Percentiles rank a stretch among this genome's conserved stretches.
Evolutionary conservation across 2,888 invertebrate genomes (phyloP).

Genomic region (Lathronympha strigana): DNA sequence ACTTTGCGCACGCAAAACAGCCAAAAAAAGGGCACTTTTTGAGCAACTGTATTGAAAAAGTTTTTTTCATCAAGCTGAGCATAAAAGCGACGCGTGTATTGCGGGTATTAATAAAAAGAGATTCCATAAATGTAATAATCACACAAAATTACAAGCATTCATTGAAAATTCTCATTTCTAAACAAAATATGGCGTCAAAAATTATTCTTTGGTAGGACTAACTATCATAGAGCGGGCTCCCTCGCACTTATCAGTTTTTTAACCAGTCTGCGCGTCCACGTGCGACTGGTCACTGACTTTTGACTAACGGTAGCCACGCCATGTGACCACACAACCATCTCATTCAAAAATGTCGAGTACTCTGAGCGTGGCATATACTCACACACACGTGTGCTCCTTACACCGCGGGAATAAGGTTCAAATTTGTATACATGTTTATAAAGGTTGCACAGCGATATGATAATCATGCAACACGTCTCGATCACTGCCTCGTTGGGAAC

Average conservation of each 20-base stretch:
- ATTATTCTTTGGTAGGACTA: neutral
- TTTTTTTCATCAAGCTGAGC: no score
- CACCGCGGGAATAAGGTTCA: neutral
- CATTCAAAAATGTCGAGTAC: neutral
- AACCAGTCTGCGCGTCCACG: constrained; percentile 5
- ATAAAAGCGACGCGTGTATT: no score
- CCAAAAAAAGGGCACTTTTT: no score
- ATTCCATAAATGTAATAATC: no score
- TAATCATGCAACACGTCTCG: constrained; percentile 3
- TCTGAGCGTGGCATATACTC: neutral
- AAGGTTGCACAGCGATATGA: no score
- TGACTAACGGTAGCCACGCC: constrained; percentile 31
- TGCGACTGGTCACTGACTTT: constrained; percentile 32
- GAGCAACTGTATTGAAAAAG: no score
- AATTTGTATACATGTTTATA: neutral
- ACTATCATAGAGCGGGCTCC: neutral
- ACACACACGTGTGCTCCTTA: neutral
- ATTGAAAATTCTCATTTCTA: neutral
- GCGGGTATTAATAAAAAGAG: no score
- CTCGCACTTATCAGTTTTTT: constrained; percentile 1
- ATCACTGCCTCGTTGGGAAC: constrained; percentile 16
- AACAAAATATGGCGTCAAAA: neutral
- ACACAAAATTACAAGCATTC: neutral
- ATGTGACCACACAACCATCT: constrained; percentile 24
- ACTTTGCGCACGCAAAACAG: no score